phyloP scores from a whole-genome alignment of 2,113 vertebrate genomes.

The Cochlearius cochlearius region DNA sequence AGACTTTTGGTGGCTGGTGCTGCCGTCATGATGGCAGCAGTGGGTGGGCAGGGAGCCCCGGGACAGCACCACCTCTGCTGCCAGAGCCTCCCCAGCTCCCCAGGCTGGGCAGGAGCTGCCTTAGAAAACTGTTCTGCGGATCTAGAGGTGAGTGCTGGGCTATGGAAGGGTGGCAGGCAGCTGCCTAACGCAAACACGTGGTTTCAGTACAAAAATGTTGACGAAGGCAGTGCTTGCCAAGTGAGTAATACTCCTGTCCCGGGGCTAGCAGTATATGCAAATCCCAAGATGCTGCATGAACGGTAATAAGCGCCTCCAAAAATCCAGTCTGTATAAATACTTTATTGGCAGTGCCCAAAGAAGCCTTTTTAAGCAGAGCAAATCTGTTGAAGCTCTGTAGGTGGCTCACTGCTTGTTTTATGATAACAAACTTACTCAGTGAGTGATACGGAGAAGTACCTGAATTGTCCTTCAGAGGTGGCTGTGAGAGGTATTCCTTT shows the following conservation, averaged over 20 bases:
- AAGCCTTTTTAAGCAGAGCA: not conserved
- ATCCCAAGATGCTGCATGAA: not conserved
- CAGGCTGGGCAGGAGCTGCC: not conserved
- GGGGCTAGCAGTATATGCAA: not conserved
- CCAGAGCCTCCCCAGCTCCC: not conserved
- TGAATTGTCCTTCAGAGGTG: not conserved
- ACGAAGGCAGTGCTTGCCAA: not conserved
- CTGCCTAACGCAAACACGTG: not conserved
- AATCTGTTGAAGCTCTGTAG: not conserved
- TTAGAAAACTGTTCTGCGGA: not conserved
- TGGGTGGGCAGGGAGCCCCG: not conserved
- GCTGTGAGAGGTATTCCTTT: not conserved
- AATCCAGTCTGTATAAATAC: not conserved
- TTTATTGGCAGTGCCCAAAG: not conserved
- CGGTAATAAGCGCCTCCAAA: rapidly evolving
- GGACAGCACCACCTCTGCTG: not conserved
- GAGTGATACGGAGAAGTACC: not conserved
- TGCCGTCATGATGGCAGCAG: rapidly evolving
- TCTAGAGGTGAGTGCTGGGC: not conserved
- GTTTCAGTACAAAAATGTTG: not conserved
- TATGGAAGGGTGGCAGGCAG: not conserved
- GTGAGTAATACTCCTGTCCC: not conserved
- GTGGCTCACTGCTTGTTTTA: not conserved
- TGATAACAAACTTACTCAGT: not conserved
- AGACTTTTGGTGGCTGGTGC: not conserved